Evolutionary conservation across 2,888 invertebrate genomes (phyloP).

Genomic region (Sinodicranocentrus sp.): DNA sequence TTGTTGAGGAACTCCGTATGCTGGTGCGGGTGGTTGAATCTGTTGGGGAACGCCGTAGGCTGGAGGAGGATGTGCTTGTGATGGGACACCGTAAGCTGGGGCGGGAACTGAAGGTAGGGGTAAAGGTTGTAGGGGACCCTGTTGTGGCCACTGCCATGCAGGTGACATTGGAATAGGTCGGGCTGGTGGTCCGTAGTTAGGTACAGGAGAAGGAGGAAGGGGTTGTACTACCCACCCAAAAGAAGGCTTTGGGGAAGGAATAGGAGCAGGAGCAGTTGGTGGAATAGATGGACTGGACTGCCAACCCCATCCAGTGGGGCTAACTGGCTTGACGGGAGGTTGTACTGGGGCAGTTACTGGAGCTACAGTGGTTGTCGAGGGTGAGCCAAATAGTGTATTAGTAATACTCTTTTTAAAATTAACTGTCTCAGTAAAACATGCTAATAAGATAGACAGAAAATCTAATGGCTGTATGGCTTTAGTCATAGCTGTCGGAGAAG

Average conservation of each 20-base stretch:
- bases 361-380: background rate
- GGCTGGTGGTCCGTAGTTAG: conserved; percentile 19
- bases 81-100: conserved; percentile 12
- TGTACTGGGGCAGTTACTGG: background rate
- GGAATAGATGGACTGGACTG: background rate
- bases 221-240: conserved; percentile 13
- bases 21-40: conserved; percentile 1
- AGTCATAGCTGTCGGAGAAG: background rate
- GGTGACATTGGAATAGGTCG: background rate
- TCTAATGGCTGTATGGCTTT: conserved; percentile 52
- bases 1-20: conserved; percentile 32
- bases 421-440: conserved; percentile 45
- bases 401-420: conserved; percentile 16
- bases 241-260: conserved; percentile 3
- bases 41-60: conserved; percentile 35
- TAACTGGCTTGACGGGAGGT: background rate
- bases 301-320: conserved; percentile 38
- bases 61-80: background rate
- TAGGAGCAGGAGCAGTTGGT: conserved; percentile 9
- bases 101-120: background rate
- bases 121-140: background rate
- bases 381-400: conserved; percentile 26
- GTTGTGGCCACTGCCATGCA: background rate
- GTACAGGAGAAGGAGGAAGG: background rate
- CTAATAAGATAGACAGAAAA: conserved; percentile 62